These are phyloP conservation scores for Corticium candelabrum DNA, from an alignment of 37 sponge, comb jelly and placozoan species.

Conservation along the genomic window DNA sequence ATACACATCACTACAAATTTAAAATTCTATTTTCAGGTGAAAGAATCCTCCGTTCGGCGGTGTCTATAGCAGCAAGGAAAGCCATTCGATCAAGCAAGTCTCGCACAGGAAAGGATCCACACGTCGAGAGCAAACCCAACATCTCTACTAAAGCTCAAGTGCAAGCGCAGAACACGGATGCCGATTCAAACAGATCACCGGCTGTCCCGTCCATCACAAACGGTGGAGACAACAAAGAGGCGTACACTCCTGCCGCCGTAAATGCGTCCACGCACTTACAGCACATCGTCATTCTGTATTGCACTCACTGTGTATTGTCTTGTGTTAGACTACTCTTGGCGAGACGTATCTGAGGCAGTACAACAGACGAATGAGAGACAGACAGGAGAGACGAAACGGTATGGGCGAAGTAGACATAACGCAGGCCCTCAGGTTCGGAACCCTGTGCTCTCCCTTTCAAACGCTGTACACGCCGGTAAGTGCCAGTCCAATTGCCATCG, in stretches of 20 bases:
- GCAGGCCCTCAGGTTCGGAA: conserved; percentile 58
- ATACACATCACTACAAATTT: too few species aligned
- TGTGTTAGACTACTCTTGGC: conserved; percentile 30
- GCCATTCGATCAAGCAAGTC: too few species aligned
- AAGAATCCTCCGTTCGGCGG: background rate
- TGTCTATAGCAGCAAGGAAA: background rate
- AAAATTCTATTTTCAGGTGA: background rate
- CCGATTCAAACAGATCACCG: too few species aligned
- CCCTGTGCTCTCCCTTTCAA: conserved; percentile 75
- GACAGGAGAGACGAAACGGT: conserved; percentile 46
- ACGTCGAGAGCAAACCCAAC: too few species aligned
- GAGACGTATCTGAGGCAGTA: conserved; percentile 30
- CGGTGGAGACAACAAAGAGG: too few species aligned
- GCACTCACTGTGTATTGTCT: background rate
- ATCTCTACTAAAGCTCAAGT: too few species aligned
- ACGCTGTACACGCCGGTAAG: conserved; percentile 69
- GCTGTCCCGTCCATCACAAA: too few species aligned
- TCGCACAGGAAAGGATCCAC: too few species aligned
- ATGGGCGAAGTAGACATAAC: conserved; percentile 45
- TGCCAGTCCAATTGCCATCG: background rate
- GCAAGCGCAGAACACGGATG: too few species aligned
- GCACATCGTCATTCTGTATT: background rate
- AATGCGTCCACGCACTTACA: too few species aligned
- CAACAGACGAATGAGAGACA: conserved; percentile 36
- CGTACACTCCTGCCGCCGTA: background rate